Evolutionary conservation across 2,888 invertebrate species (phyloP), one percentile per base, ranked within the genome.

Genomic region (Invenusta paracnida): DNA sequence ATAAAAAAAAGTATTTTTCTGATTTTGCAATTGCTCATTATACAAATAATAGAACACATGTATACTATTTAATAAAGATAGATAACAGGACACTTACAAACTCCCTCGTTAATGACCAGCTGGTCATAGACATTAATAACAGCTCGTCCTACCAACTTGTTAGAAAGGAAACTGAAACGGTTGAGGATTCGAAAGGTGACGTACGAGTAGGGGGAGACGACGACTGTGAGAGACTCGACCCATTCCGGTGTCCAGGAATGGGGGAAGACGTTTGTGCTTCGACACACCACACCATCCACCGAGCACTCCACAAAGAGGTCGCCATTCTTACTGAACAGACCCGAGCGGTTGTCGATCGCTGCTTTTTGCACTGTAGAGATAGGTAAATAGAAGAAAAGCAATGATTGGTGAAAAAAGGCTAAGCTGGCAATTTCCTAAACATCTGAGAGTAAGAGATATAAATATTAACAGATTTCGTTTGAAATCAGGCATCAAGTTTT

Each of bases 251-350:
- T 73, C 73, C 73, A 73, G 17, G 73, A 73, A 23, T 73, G 73
- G 17, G 73, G 27, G 73, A 2, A 73, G 27, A 73, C 73, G 2
- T 73, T 73, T 2, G 73, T 73, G 73, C 23, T 73, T 5, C 73
- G 73, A 25, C 73, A 73, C 11, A 73, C 2, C 5, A 2, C 23
- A 5, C 73, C 73, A 23, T 73, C 73, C 2, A 73, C 73, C 2
- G 73, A 73, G 25, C 73, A 73, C 23, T 73, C 73, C 2, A 73
- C 73, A 73, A 73, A 73, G 73, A 73, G 73, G 73, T 73, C 73
- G 2, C 73, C 73, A 25, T 73, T 73, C 27, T 73, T 73, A 25
- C 73, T 73, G 23, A 73, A 73, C 73, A 73, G 23, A 13, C 73
- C 73, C 2, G 27, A 5, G 27, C 2, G 73, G 73, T 73, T 73